Percentiles rank a stretch among this genome's conserved stretches.
phyloP scores from a whole-genome alignment of 2,797 vertebrate species.

The Liasis olivaceus region DNA sequence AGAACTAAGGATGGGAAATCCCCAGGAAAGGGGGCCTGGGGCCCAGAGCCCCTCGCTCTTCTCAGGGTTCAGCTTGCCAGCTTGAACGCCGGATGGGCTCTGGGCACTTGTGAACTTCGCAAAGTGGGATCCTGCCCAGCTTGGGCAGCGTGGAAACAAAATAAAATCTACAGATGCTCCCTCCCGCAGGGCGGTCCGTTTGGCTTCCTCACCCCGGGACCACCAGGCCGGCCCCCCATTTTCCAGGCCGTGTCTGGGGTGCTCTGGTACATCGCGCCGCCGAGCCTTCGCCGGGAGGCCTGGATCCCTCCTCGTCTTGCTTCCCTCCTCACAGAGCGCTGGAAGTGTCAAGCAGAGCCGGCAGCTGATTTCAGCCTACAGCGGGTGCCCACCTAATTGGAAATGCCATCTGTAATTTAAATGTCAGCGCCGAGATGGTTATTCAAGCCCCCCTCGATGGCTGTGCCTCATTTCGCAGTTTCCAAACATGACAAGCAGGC shows the following conservation, averaged over 20 bases:
- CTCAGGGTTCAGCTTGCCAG: too few relatives aligned
- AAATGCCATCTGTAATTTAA: constrained; percentile 82
- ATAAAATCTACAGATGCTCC: too few relatives aligned
- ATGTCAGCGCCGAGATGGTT: constrained; percentile 72
- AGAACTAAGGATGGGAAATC: background rate
- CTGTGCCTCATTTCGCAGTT: constrained; percentile 72
- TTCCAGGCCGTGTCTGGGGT: background rate
- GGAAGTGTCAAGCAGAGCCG: constrained; percentile 75
- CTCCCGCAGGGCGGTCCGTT: too few relatives aligned
- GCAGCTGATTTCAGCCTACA: constrained; percentile 76
- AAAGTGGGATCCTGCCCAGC: too few relatives aligned
- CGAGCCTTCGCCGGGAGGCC: background rate
- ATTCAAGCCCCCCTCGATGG: constrained; percentile 67
- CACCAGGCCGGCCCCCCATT: background rate
- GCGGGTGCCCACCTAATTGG: constrained; percentile 77
- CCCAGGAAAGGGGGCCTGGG: too few relatives aligned
- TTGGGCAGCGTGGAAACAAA: too few relatives aligned
- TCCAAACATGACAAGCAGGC: constrained; percentile 70
- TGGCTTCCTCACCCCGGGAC: background rate
- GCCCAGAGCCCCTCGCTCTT: too few relatives aligned
- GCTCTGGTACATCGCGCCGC: accelerated
- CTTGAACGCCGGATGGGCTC: too few relatives aligned
- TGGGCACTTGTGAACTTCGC: too few relatives aligned
- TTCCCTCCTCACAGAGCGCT: constrained; percentile 27
- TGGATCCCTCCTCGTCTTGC: background rate